These are phyloP conservation scores for Isoperla grammatica DNA, from an alignment of 2,888 invertebrate genomes.

Conservation along the genomic window DNA sequence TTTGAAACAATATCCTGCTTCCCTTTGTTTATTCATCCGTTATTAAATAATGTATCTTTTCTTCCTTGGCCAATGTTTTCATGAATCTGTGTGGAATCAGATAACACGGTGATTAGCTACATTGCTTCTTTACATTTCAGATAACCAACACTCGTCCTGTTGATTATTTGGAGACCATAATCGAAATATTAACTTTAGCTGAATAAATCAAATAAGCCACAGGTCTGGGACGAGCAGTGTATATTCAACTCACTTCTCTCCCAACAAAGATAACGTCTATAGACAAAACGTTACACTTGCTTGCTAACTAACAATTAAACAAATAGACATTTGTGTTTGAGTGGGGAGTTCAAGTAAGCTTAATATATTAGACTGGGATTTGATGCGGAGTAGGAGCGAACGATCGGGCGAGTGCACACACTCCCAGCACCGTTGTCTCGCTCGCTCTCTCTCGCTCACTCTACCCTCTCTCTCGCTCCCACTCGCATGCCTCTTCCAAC, in stretches of 20 bases:
- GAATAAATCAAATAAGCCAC: slow-evolving; percentile 7
- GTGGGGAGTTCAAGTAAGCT: slow-evolving; percentile 18
- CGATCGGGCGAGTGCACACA: not conserved
- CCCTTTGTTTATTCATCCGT: too few relatives aligned
- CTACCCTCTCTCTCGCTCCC: slow-evolving; percentile 9
- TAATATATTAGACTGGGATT: slow-evolving; percentile 21
- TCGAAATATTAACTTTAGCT: slow-evolving; percentile 17
- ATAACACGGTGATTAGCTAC: not conserved
- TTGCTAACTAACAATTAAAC: slow-evolving; percentile 16
- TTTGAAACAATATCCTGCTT: too few relatives aligned
- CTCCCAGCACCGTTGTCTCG: too few relatives aligned
- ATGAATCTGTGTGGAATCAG: not conserved
- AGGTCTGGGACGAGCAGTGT: not conserved
- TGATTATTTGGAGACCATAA: slow-evolving; percentile 16
- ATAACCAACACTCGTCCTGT: slow-evolving; percentile 7
- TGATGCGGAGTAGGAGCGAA: slow-evolving; percentile 6
- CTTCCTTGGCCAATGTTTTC: slow-evolving; percentile 5
- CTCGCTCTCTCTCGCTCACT: not conserved
- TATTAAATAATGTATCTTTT: too few relatives aligned
- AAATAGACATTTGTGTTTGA: slow-evolving; percentile 13
- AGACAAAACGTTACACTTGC: slow-evolving; percentile 4
- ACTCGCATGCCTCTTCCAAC: slow-evolving; percentile 4
- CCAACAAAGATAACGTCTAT: slow-evolving; percentile 2
- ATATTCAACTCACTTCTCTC: too few relatives aligned
- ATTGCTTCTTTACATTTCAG: slow-evolving; percentile 15